Conservation (phyloP, 2,113 vertebrate species). For the Cinclus cinclus region DNA sequence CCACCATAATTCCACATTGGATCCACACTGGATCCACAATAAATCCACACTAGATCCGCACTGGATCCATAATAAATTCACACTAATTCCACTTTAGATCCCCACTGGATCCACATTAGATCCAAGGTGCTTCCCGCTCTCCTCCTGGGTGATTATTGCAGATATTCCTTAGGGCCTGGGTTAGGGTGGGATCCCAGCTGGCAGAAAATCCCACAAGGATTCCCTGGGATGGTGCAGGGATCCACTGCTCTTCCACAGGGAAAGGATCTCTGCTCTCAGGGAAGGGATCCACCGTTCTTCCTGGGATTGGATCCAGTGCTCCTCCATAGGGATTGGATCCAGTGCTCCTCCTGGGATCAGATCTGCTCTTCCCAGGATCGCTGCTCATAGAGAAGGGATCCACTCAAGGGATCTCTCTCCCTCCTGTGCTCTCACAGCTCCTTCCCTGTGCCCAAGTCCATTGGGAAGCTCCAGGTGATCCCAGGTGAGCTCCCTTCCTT, state of each 20-base stretch:
- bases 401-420: fast-evolving
- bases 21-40: neutral
- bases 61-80: neutral
- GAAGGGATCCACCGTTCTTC: neutral
- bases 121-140: neutral
- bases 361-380: too few relatives aligned
- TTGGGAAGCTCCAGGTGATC: neutral
- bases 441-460: neutral
- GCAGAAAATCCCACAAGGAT: neutral
- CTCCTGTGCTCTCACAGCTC: too few relatives aligned
- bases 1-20: fast-evolving
- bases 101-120: neutral
- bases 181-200: fast-evolving
- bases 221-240: fast-evolving
- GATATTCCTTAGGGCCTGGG: neutral
- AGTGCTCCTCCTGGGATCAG: too few relatives aligned
- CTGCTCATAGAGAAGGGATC: too few relatives aligned
- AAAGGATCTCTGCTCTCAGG: too few relatives aligned
- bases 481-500: neutral
- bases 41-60: neutral
- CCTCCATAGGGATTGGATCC: too few relatives aligned
- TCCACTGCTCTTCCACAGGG: too few relatives aligned
- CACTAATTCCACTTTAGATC: too few relatives aligned
- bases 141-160: neutral
- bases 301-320: too few relatives aligned